phyloP scores from a whole-genome alignment of 2,113 vertebrate genomes.

The Kryptolebias marmoratus region DNA sequence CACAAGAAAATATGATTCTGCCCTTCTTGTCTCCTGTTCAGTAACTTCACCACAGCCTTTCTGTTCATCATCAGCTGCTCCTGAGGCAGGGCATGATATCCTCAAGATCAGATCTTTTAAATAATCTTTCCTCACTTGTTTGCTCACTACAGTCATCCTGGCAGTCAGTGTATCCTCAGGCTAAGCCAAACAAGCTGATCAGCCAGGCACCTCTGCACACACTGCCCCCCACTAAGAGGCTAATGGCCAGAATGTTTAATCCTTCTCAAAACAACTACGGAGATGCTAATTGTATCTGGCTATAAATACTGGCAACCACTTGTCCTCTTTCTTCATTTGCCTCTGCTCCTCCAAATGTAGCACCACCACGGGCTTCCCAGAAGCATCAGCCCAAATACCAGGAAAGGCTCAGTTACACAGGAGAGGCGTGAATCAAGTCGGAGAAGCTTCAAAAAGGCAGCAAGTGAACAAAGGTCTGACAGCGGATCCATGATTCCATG shows the following conservation, averaged over 20 bases:
- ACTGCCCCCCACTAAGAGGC: conserved; percentile 77
- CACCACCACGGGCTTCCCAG: conserved; percentile 8
- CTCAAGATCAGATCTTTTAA: conserved; percentile 54
- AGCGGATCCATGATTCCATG: conserved; percentile 26
- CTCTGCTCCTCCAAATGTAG: conserved; percentile 24
- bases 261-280: conserved; percentile 82
- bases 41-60: background rate
- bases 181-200: conserved; percentile 83
- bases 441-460: background rate
- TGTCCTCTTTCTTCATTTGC: conserved; percentile 72
- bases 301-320: conserved; percentile 82
- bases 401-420: conserved; percentile 35
- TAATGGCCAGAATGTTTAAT: conserved; percentile 80
- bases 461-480: conserved; percentile 41
- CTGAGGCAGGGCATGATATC: conserved; percentile 22
- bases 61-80: conserved; percentile 3
- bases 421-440: conserved; percentile 10
- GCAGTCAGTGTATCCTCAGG: conserved; percentile 69
- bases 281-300: conserved; percentile 81
- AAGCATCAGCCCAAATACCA: conserved; percentile 26
- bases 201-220: conserved; percentile 77
- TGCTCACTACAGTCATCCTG: conserved; percentile 62
- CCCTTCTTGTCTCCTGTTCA: background rate
- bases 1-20: background rate
- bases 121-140: conserved; percentile 63